phyloP scores from a whole-genome alignment of 2,888 invertebrate genomes.

The Sminthurides aquaticus region DNA sequence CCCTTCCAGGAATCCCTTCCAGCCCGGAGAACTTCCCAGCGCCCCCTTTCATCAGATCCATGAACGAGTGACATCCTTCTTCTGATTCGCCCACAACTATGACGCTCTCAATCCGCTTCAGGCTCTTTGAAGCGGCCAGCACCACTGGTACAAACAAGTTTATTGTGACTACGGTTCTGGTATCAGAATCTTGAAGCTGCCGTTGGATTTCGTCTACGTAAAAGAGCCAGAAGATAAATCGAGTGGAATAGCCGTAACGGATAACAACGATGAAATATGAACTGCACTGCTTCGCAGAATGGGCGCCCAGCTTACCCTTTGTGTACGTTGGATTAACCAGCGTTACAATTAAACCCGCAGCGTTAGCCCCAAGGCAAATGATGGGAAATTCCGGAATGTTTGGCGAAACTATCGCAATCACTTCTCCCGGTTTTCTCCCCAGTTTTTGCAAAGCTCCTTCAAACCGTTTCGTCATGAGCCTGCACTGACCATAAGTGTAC shows the following conservation, averaged over 20 bases:
- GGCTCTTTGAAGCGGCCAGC: background rate
- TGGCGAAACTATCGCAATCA: slow-evolving; percentile 41
- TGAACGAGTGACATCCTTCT: slow-evolving; percentile 31
- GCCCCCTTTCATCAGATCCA: slow-evolving; percentile 32
- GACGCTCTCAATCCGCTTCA: slow-evolving; percentile 22
- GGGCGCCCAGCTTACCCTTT: slow-evolving; percentile 20
- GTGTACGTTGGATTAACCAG: slow-evolving; percentile 43
- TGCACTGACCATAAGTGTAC: slow-evolving; percentile 31
- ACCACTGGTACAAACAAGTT: slow-evolving; percentile 12
- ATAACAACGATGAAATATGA: background rate
- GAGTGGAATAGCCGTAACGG: background rate
- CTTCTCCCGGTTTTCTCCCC: slow-evolving; percentile 32
- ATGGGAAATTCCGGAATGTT: slow-evolving; percentile 44
- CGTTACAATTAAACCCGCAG: slow-evolving; percentile 42
- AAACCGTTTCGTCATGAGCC: slow-evolving; percentile 38
- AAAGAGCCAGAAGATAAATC: too few species aligned
- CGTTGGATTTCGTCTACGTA: slow-evolving; percentile 43
- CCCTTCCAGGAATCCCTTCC: background rate
- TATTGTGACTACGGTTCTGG: slow-evolving; percentile 39
- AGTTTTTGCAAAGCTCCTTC: slow-evolving; percentile 31
- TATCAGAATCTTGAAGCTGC: slow-evolving; percentile 42
- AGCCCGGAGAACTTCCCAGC: slow-evolving; percentile 23
- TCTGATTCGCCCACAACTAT: slow-evolving; percentile 30
- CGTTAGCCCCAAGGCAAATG: slow-evolving; percentile 35
- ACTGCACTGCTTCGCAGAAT: background rate